Evolutionary conservation across 2,113 vertebrate genomes (phyloP).

Genomic region (Ptilorrhoa leucosticta): DNA sequence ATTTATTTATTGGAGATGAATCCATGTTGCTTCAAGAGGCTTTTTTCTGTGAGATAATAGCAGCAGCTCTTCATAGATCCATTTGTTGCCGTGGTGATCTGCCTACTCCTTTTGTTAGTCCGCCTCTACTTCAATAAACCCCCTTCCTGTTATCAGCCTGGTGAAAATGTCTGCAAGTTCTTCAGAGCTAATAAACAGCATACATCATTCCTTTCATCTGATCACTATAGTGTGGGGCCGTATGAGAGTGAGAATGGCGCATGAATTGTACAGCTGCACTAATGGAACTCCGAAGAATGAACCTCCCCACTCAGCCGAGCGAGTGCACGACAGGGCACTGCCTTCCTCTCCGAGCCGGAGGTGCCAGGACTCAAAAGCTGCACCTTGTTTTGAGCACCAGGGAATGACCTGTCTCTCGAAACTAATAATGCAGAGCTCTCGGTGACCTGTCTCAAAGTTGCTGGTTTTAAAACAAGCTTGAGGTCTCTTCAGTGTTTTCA

Average conservation of each 20-base stretch:
- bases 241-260: conserved; percentile 53
- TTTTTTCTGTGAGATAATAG: conserved; percentile 93
- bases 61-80: conserved; percentile 88
- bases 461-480: conserved; percentile 40
- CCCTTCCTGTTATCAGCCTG: conserved; percentile 85
- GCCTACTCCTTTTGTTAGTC: conserved; percentile 82
- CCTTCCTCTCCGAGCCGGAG: conserved; percentile 37
- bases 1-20: conserved; percentile 83
- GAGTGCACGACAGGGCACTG: conserved; percentile 41
- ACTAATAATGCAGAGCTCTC: not conserved
- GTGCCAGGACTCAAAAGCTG: conserved; percentile 55
- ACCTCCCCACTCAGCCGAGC: conserved; percentile 23
- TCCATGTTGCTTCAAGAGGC: conserved; percentile 88
- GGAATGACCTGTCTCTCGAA: conserved; percentile 5
- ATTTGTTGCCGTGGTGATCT: conserved; percentile 98
- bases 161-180: conserved; percentile 83
- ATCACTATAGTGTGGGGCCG: conserved; percentile 69
- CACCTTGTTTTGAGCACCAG: conserved; percentile 40
- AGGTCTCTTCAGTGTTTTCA: conserved; percentile 18
- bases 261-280: conserved; percentile 73
- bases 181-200: conserved; percentile 83
- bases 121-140: conserved; percentile 86
- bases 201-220: conserved; percentile 83
- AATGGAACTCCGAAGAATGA: conserved; percentile 74
- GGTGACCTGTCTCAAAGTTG: conserved; percentile 1